Percentiles rank a stretch among this genome's conserved stretches.
These are phyloP conservation scores for Baronia brevicornis DNA, from an alignment of 2,888 invertebrate species.

Conservation along the genomic window DNA sequence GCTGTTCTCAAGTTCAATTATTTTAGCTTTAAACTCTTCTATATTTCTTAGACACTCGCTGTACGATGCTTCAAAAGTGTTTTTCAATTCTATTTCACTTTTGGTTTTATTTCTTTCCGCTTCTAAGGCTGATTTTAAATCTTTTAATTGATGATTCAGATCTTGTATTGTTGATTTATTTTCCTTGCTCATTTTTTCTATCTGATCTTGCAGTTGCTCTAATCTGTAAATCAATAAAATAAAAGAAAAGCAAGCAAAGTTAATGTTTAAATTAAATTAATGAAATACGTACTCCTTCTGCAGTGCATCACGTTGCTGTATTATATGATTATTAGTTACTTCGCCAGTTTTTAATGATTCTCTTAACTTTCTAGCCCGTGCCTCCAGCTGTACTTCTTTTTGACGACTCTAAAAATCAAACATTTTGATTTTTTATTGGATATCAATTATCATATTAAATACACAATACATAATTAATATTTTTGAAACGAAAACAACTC, in stretches of 20 bases:
- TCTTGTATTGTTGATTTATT: slow-evolving; percentile 43
- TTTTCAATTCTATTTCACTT: slow-evolving; percentile 38
- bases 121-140: slow-evolving; percentile 35
- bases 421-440: neutral
- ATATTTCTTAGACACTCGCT: slow-evolving; percentile 34
- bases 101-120: slow-evolving; percentile 33
- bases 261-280: slow-evolving; percentile 2
- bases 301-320: slow-evolving; percentile 52
- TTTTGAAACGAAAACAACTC: no score
- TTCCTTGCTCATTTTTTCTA: slow-evolving; percentile 39
- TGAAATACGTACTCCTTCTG: slow-evolving; percentile 45
- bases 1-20: slow-evolving; percentile 46
- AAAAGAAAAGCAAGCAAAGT: neutral
- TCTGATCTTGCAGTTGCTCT: slow-evolving; percentile 45
- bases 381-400: slow-evolving; percentile 58
- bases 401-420: slow-evolving; percentile 48
- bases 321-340: slow-evolving; percentile 47
- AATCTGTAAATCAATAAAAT: slow-evolving; percentile 30
- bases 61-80: slow-evolving; percentile 33
- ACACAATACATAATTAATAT: no score
- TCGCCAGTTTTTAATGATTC: slow-evolving; percentile 64
- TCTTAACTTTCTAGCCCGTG: slow-evolving; percentile 59
- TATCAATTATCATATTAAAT: no score
- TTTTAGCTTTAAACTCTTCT: slow-evolving; percentile 45
- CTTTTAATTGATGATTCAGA: slow-evolving; percentile 43